These are phyloP conservation scores for Chelonoidis abingdonii DNA, from an alignment of 2,113 vertebrate genomes.

Conservation along the genomic window DNA sequence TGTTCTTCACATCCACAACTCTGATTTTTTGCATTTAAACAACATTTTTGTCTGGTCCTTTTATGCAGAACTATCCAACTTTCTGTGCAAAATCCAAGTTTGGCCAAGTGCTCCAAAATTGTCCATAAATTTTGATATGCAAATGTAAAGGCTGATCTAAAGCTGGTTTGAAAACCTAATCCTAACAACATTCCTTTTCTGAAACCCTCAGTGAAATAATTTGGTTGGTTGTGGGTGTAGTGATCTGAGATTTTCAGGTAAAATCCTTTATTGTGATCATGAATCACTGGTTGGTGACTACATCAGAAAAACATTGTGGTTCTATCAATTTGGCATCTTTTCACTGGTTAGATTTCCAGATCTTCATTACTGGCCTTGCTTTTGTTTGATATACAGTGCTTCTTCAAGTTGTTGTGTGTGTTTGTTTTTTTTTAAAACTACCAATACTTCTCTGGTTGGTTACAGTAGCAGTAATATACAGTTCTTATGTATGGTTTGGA, in stretches of 20 bases:
- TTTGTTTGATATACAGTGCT: background rate
- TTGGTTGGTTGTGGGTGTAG: background rate
- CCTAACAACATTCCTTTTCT: background rate
- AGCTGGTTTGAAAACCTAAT: background rate
- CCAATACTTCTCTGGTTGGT: slow-evolving; percentile 27
- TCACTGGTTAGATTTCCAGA: background rate
- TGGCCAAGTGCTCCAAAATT: background rate
- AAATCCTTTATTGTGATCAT: background rate
- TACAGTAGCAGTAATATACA: background rate
- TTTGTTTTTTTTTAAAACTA: background rate
- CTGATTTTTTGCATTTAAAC: background rate
- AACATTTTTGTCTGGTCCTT: background rate
- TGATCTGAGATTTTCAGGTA: background rate
- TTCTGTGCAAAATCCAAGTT: background rate
- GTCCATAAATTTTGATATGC: background rate
- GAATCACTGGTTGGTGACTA: background rate
- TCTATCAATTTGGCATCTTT: background rate
- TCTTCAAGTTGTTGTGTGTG: background rate
- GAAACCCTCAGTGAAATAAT: background rate
- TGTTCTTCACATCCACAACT: background rate
- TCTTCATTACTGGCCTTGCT: background rate
- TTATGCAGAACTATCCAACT: background rate
- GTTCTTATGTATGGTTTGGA: slow-evolving; percentile 19
- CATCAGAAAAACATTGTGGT: background rate
- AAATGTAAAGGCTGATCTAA: background rate